phyloP scores from a whole-genome alignment of 1,140 invertebrate genomes.

The Philopotamus ludificatus region DNA sequence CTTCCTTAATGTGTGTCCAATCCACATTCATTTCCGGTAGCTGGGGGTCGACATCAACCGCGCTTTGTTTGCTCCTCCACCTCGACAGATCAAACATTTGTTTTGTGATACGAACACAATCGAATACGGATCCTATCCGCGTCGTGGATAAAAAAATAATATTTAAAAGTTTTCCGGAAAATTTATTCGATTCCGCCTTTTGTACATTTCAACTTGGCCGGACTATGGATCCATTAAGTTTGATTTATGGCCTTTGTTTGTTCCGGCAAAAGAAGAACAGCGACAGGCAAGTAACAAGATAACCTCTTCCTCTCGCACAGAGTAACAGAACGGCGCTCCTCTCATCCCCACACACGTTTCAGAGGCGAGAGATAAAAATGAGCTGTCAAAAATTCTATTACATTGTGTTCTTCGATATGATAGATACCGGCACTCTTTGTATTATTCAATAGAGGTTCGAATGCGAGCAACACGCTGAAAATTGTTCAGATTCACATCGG shows the following conservation, averaged over 20 bases:
- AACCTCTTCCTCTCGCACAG: conserved; percentile 19
- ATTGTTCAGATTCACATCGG: not conserved
- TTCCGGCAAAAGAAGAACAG: conserved; percentile 18
- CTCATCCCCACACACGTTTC: not conserved
- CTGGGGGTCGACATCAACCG: too few species aligned
- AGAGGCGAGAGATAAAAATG: conserved; percentile 26
- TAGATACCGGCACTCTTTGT: conserved; percentile 25
- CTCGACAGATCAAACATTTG: too few species aligned
- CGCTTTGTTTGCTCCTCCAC: too few species aligned
- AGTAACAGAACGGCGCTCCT: not conserved
- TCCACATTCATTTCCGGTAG: too few species aligned
- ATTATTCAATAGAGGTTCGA: conserved; percentile 20
- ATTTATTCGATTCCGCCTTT: conserved; percentile 19
- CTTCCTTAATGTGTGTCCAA: too few species aligned
- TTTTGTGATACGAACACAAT: too few species aligned
- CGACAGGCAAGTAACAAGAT: conserved; percentile 28
- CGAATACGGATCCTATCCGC: too few species aligned
- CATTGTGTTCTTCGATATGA: conserved; percentile 35
- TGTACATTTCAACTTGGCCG: conserved; percentile 28
- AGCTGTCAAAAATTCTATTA: conserved; percentile 35
- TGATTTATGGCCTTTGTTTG: conserved; percentile 33
- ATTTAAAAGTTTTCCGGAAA: too few species aligned
- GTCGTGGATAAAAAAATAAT: too few species aligned
- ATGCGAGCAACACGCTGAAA: not conserved
- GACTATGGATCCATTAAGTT: conserved; percentile 30